Percentiles rank a stretch among this genome's conserved stretches.
Conservation (phyloP, 2,113 vertebrate species). For the Pteronura brasiliensis region DNA sequence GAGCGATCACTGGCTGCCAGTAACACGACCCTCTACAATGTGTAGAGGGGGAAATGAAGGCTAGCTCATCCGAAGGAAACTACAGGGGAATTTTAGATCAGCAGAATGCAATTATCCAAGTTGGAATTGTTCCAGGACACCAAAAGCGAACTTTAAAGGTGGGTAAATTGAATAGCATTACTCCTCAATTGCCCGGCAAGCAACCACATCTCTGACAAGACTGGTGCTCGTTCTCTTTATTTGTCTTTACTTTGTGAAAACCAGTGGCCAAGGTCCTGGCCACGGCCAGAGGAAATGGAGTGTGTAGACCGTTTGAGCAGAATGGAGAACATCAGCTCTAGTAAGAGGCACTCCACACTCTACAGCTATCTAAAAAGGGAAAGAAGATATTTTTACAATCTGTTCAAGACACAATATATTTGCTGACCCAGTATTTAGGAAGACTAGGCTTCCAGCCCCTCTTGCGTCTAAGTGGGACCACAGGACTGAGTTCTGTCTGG, state of each 20-base stretch:
- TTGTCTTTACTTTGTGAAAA: conserved; percentile 13
- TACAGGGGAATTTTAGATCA: conserved; percentile 59
- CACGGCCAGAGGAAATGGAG: not conserved
- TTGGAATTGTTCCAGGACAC: conserved; percentile 51
- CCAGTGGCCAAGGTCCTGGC: not conserved
- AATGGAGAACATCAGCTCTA: not conserved
- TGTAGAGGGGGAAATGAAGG: conserved; percentile 35
- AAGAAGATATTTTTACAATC: conserved; percentile 20
- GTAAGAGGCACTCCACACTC: not conserved
- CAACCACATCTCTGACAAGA: not conserved
- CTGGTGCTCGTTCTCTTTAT: not conserved
- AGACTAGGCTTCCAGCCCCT: not conserved
- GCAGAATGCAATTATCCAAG: conserved; percentile 64
- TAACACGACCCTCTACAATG: not conserved
- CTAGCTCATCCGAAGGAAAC: conserved; percentile 42
- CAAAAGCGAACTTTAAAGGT: conserved; percentile 58
- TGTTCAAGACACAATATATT: not conserved
- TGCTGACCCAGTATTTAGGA: not conserved
- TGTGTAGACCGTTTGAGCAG: not conserved
- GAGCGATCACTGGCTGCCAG: not conserved
- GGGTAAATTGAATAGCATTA: conserved; percentile 34
- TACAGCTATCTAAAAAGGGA: not conserved
- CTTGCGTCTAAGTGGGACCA: not conserved
- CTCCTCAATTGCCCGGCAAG: conserved; percentile 28
- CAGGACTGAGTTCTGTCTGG: not conserved